Conservation (phyloP, 2,888 invertebrate genomes). For the Melanostoma scalare region DNA sequence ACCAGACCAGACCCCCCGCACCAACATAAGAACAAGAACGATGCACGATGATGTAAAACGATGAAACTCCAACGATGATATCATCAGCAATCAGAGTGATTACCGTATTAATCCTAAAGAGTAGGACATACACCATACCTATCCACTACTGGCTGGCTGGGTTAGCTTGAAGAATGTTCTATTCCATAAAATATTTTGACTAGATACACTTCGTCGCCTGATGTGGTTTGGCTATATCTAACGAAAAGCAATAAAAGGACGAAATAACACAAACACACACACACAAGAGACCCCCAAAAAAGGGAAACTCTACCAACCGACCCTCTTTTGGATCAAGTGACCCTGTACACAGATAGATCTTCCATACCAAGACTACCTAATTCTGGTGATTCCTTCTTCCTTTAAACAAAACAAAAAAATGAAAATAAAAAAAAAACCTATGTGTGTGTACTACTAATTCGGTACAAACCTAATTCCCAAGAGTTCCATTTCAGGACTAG, state of each 20-base stretch:
- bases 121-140: conserved; percentile 23
- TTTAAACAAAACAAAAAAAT: background rate
- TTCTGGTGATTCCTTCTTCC: background rate
- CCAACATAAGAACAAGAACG: background rate
- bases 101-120: conserved; percentile 66
- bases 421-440: background rate
- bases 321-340: conserved; percentile 20
- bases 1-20: background rate
- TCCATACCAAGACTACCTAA: conserved; percentile 4
- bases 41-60: conserved; percentile 24
- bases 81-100: conserved; percentile 71
- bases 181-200: conserved; percentile 14
- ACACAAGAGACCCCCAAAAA: no score
- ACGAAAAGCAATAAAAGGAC: conserved; percentile 53
- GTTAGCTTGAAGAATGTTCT: conserved; percentile 29
- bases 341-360: conserved; percentile 35
- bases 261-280: conserved; percentile 19
- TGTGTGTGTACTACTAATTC: conserved; percentile 66
- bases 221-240: conserved; percentile 54
- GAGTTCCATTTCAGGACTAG: conserved; percentile 57
- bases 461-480: conserved; percentile 68
- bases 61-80: conserved; percentile 59
- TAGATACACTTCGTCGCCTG: conserved; percentile 38
- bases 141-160: background rate
- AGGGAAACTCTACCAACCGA: background rate